Conservation (phyloP, 2,113 vertebrate species). For the Perccottus glenii region DNA sequence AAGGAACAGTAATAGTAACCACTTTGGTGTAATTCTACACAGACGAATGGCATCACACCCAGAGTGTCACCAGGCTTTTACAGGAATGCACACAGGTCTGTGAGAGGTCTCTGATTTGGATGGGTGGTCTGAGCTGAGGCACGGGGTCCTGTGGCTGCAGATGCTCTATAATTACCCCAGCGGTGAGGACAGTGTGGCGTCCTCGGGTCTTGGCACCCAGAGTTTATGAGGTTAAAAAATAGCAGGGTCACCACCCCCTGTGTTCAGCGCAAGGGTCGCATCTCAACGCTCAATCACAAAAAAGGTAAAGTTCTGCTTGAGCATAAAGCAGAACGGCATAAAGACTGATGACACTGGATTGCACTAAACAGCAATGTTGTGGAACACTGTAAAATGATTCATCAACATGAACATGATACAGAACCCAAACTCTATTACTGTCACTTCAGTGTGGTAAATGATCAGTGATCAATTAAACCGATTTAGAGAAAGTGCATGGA, state of each 20-base stretch:
- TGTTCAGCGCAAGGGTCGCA: constrained; percentile 41
- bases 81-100: constrained; percentile 45
- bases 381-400: too few relatives aligned
- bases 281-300: constrained; percentile 26
- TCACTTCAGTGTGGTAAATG: too few relatives aligned
- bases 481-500: too few relatives aligned
- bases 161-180: constrained; percentile 77
- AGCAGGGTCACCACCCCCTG: constrained; percentile 59
- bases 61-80: constrained; percentile 29
- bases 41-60: constrained; percentile 47
- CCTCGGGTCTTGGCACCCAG: constrained; percentile 74
- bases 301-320: background rate
- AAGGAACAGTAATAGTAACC: constrained; percentile 52
- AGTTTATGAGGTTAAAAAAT: constrained; percentile 78
- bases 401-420: too few relatives aligned
- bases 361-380: too few relatives aligned
- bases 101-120: constrained; percentile 20
- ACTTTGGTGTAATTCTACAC: constrained; percentile 53
- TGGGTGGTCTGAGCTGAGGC: constrained; percentile 55
- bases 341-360: background rate
- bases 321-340: background rate
- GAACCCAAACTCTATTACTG: too few relatives aligned
- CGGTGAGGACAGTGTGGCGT: constrained; percentile 79
- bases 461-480: too few relatives aligned
- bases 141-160: constrained; percentile 40